Base-by-base conservation (phyloP, 2,113 vertebrate species). In the Potamarius usumacintae region DNA sequence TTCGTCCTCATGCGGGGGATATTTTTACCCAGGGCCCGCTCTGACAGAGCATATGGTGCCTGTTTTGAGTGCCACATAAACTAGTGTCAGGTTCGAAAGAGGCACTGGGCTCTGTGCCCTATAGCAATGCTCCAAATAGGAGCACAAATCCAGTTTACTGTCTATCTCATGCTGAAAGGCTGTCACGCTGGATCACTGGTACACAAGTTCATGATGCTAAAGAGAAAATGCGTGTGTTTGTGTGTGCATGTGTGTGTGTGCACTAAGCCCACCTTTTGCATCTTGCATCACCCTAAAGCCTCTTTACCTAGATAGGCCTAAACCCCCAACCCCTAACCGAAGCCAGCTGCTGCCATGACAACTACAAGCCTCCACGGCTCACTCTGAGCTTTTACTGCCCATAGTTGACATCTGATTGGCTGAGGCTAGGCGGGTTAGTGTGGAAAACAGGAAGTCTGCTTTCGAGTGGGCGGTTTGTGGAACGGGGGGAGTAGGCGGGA, bases 361-460 rank as follows among this genome's bases (percentile, higher is more conserved):
- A 93, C 89, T 93, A 72, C 85, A 89, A 60, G 92, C 87, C 91
- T 90, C 92, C 92, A 92, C 89, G 93, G 88, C 88, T 15, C 90
- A 90, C 89, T 90, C 83, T 89, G 91, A 89, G 92, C 91, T 92
- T 91, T 94, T 90, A 88, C 91, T 94, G 91, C 92, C 90, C 93
- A 67, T 71, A 91, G 69, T 91, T 85, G 85, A 77, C 83, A 88
- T 91, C 88, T 92, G 92, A 96, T 95, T 95, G 95, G 95, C 91
- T 92, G 89, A 85, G 60, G 60, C 67, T 82, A 67, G 57, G 90
- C 87, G 90, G 92, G 91, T 94, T 91, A 93, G 91, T 91, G 92
- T 92, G 91, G 93, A 95, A 96, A 96, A 96, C 96, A 96, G 95
- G 95, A 96, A 96, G 94, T 91, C 90, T 82, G 94, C 89, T 92